Conservation (phyloP, 2,797 vertebrate species). For the Astyanax mexicanus region DNA sequence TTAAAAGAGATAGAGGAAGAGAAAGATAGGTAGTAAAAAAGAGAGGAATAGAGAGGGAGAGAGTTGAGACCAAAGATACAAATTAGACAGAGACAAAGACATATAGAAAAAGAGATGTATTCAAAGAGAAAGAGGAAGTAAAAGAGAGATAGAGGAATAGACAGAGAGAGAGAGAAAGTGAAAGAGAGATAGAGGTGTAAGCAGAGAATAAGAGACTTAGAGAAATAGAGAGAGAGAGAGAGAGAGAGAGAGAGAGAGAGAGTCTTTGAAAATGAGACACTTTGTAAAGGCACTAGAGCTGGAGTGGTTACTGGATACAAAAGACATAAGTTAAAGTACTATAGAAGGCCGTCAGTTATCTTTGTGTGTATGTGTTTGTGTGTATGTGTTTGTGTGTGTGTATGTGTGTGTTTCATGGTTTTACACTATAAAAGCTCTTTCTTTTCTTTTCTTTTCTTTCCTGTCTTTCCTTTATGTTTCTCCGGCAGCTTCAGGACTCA, state of each 20-base stretch:
- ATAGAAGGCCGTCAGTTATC: too few species aligned
- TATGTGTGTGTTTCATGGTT: too few species aligned
- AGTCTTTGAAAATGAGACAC: constrained; percentile 56
- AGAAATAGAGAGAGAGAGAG: background rate
- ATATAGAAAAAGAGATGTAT: background rate
- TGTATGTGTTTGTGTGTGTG: too few species aligned
- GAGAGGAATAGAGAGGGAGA: background rate
- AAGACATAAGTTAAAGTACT: constrained; percentile 35
- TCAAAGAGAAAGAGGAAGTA: constrained; percentile 39
- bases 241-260: constrained; percentile 49
- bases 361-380: too few species aligned
- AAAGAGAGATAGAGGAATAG: background rate
- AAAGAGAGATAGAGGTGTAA: too few species aligned
- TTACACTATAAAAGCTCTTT: too few species aligned
- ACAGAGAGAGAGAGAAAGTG: background rate
- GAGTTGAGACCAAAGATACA: background rate
- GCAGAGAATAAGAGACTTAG: too few species aligned
- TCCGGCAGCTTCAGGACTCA: background rate
- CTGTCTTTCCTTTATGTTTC: constrained; percentile 22
- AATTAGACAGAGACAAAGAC: background rate
- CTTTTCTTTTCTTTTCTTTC: background rate
- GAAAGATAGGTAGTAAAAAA: background rate
- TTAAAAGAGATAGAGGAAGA: background rate
- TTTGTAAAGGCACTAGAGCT: constrained; percentile 47
- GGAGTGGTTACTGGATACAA: constrained; percentile 49